Evolutionary conservation across 2,113 vertebrate genomes (phyloP).

Genomic region (Anthoscopus minutus): DNA sequence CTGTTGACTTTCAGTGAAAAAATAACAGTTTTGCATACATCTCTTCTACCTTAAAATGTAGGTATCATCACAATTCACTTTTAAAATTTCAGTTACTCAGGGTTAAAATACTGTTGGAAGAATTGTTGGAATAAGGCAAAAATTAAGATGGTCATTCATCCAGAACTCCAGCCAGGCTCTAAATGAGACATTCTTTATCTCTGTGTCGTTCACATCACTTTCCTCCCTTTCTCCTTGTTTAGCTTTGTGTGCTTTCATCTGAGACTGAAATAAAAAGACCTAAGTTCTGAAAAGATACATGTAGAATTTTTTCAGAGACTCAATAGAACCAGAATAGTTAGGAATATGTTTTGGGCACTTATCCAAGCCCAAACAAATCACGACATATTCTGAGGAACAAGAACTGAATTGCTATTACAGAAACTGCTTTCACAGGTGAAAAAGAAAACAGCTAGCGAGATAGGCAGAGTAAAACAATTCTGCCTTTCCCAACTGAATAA

Average conservation of each 20-base stretch:
- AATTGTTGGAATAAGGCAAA: not conserved
- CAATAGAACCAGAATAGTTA: not conserved
- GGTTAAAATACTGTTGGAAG: not conserved
- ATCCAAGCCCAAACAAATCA: conserved; percentile 39
- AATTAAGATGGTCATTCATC: not conserved
- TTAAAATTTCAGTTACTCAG: not conserved
- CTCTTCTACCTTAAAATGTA: not conserved
- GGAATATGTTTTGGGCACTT: not conserved
- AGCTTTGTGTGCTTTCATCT: conserved; percentile 11
- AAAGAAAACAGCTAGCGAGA: not conserved
- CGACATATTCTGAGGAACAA: not conserved
- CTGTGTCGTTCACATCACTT: not conserved
- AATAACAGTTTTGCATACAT: not conserved
- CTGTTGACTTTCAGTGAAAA: not conserved
- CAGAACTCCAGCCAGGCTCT: conserved; percentile 11
- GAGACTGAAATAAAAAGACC: conserved; percentile 29
- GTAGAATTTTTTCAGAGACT: not conserved
- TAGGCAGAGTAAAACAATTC: conserved; percentile 4
- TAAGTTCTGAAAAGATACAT: conserved; percentile 2
- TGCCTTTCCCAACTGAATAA: conserved; percentile 17
- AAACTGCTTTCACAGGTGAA: not conserved
- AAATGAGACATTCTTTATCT: conserved; percentile 25
- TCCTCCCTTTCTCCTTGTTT: not conserved
- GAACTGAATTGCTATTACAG: conserved; percentile 29
- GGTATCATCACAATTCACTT: not conserved